phyloP scores from a whole-genome alignment of 2,888 invertebrate species.

The Lapara coniferarum region DNA sequence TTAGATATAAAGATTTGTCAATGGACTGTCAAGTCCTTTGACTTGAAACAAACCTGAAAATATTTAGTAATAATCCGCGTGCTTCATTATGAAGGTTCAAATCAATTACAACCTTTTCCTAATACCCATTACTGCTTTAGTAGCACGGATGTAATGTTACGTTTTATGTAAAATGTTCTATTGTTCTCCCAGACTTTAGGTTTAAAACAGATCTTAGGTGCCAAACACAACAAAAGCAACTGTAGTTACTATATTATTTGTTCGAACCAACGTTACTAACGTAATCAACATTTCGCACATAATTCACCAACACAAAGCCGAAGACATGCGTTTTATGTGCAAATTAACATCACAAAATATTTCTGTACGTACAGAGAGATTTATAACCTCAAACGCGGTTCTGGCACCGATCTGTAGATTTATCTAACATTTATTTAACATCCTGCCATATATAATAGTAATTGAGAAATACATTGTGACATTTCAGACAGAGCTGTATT shows the following conservation, averaged over 20 bases:
- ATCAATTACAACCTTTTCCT: too few species aligned
- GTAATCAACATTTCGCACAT: not conserved
- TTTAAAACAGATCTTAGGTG: not conserved
- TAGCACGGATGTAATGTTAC: too few species aligned
- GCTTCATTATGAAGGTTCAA: too few species aligned
- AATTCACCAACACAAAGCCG: conserved; percentile 2
- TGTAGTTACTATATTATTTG: conserved; percentile 1
- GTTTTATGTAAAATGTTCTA: too few species aligned
- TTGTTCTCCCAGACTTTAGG: too few species aligned
- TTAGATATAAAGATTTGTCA: too few species aligned
- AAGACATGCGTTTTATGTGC: conserved; percentile 14
- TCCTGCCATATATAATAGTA: conserved; percentile 7
- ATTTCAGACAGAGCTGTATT: conserved; percentile 94
- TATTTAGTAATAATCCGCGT: too few species aligned
- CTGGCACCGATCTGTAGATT: not conserved
- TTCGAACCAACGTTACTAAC: not conserved
- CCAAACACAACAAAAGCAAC: not conserved
- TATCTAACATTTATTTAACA: conserved; percentile 7
- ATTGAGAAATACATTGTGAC: too few species aligned
- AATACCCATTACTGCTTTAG: too few species aligned
- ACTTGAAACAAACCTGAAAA: too few species aligned
- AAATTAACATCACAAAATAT: conserved; percentile 12
- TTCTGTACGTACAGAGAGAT: not conserved
- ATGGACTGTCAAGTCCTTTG: too few species aligned
- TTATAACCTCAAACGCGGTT: not conserved